phyloP scores from a whole-genome alignment of 1,140 invertebrate species.

The Steinernema feltiae region DNA sequence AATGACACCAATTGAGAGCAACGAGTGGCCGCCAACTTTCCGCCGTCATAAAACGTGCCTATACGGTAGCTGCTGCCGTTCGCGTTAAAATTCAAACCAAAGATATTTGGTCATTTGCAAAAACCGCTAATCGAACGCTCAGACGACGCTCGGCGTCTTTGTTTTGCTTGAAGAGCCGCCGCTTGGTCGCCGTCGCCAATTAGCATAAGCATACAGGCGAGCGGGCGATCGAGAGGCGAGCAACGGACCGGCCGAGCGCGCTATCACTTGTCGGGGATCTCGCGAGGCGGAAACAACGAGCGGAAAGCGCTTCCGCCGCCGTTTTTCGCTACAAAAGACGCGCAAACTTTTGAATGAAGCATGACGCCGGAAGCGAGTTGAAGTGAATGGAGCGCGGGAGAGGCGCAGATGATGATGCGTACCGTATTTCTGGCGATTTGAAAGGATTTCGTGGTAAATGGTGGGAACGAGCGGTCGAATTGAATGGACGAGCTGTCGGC shows the following conservation, averaged over 20 bases:
- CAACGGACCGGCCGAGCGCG: neutral
- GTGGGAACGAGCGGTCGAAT: too few relatives aligned
- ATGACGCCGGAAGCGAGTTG: too few relatives aligned
- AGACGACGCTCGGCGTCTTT: neutral
- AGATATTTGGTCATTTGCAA: neutral
- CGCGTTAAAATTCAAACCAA: neutral
- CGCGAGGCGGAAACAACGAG: neutral
- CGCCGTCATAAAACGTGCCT: neutral
- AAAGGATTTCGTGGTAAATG: too few relatives aligned
- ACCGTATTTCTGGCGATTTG: too few relatives aligned
- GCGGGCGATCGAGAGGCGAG: too few relatives aligned
- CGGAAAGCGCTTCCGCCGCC: neutral
- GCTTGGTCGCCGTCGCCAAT: neutral
- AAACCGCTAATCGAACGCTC: neutral
- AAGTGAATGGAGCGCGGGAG: too few relatives aligned
- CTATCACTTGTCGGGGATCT: neutral
- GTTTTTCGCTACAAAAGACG: neutral
- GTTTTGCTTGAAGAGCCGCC: neutral
- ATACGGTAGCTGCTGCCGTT: neutral
- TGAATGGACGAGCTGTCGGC: too few relatives aligned
- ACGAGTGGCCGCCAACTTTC: too few relatives aligned
- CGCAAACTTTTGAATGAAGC: neutral
- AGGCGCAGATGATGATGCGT: too few relatives aligned
- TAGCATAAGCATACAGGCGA: neutral
- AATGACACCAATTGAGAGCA: slow-evolving; percentile 1